Percentiles rank a stretch among this genome's conserved stretches.
Evolutionary conservation across 2,797 vertebrate genomes (phyloP).

Genomic region (Anomalospiza imberbis): DNA sequence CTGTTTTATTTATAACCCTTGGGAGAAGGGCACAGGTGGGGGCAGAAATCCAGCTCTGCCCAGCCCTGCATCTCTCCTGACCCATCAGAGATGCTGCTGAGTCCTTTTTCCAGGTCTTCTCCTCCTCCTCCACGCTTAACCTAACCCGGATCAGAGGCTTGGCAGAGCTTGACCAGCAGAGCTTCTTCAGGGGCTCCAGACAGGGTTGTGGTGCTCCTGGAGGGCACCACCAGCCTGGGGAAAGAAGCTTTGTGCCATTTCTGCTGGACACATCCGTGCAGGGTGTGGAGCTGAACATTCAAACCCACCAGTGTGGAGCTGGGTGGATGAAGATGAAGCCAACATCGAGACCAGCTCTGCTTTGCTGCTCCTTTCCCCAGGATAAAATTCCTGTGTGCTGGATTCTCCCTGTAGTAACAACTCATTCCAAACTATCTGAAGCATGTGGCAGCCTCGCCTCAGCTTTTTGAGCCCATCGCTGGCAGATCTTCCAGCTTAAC

Average conservation of each 20-base stretch:
- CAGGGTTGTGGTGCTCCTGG: neutral
- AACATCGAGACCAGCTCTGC: neutral
- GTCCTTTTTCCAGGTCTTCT: neutral
- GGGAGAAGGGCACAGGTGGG: neutral
- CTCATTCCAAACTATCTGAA: neutral
- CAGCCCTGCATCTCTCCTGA: neutral
- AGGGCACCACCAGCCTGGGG: neutral
- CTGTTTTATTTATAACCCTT: neutral
- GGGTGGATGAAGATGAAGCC: no score
- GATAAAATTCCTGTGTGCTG: fast-evolving
- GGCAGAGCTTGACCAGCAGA: neutral
- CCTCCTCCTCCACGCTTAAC: neutral
- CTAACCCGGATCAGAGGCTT: neutral
- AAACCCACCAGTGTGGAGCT: neutral
- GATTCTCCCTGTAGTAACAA: neutral
- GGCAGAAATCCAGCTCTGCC: neutral
- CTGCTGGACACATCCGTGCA: neutral
- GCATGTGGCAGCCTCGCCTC: fast-evolving
- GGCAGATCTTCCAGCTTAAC: neutral
- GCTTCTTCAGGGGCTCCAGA: neutral
- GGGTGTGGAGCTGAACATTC: fast-evolving
- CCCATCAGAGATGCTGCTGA: neutral
- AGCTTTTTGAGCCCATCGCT: neutral
- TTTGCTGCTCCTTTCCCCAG: neutral
- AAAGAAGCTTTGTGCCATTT: neutral